These are phyloP conservation scores for Apogon talboti DNA, from an alignment of 2,797 vertebrate species.

Conservation along the genomic window DNA sequence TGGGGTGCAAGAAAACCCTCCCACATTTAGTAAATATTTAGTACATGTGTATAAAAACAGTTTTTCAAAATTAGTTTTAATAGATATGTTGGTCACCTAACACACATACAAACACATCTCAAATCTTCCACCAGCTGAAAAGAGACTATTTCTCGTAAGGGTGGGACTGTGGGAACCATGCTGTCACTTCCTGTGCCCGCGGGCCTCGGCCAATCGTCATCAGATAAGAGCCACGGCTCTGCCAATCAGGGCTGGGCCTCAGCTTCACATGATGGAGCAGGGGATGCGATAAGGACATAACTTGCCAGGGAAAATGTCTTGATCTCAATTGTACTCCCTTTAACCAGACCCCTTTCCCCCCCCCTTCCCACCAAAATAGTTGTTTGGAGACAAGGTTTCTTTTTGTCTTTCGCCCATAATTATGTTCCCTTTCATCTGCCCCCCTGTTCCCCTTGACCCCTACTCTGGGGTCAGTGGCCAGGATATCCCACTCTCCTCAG, in stretches of 20 bases:
- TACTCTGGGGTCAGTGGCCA: conserved; percentile 84
- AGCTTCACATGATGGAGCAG: conserved; percentile 62
- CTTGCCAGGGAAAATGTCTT: conserved; percentile 80
- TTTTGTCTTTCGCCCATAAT: conserved; percentile 86
- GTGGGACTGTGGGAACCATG: conserved; percentile 82
- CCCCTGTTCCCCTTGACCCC: conserved; percentile 87
- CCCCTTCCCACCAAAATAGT: conserved; percentile 86
- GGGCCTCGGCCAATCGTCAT: conserved; percentile 83
- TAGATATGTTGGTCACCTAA: conserved; percentile 1
- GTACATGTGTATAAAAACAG: conserved; percentile 31
- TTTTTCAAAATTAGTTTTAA: neutral
- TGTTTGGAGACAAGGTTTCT: conserved; percentile 87
- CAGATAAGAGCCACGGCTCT: conserved; percentile 77
- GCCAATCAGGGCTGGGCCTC: conserved; percentile 74
- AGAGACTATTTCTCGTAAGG: conserved; percentile 71
- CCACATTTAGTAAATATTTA: conserved; percentile 32
- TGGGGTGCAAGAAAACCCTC: conserved; percentile 38
- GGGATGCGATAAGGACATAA: conserved; percentile 78
- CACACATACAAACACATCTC: conserved; percentile 19
- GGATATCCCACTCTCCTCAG: conserved; percentile 87
- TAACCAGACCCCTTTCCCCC: conserved; percentile 32
- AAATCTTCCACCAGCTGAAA: conserved; percentile 26
- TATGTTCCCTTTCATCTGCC: conserved; percentile 86
- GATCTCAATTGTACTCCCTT: conserved; percentile 80
- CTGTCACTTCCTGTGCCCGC: conserved; percentile 85